Percentiles rank a stretch among this genome's conserved stretches.
phyloP scores from a whole-genome alignment of 2,797 vertebrate species.

The Ara ararauna region DNA sequence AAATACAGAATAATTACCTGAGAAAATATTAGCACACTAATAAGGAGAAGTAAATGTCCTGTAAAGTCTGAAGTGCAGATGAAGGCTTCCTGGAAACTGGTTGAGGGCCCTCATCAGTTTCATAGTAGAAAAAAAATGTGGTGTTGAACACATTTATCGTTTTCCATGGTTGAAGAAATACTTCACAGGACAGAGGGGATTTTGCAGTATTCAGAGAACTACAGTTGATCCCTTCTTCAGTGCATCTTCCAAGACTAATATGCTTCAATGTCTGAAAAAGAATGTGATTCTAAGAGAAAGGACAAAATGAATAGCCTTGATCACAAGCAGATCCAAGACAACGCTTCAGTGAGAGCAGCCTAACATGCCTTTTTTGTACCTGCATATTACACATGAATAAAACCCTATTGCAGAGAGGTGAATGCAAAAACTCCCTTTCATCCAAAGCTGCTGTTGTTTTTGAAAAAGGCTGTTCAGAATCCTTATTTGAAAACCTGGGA shows the following conservation, averaged over 20 bases:
- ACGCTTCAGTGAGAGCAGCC: background rate
- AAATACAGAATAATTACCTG: background rate
- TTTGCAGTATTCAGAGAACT: background rate
- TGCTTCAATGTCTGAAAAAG: background rate
- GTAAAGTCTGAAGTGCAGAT: background rate
- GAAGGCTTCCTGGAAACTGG: background rate
- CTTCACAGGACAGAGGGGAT: background rate
- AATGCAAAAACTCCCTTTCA: background rate
- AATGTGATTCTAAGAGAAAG: background rate
- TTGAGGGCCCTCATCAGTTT: background rate
- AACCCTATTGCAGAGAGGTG: background rate
- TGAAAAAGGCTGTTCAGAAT: background rate
- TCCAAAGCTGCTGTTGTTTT: background rate
- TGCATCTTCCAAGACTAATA: background rate
- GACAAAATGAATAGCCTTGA: background rate
- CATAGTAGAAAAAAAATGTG: background rate
- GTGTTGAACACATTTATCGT: background rate
- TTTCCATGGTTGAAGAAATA: background rate
- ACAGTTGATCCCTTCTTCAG: background rate
- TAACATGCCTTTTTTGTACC: background rate
- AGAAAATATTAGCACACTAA: background rate
- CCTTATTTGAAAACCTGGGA: background rate
- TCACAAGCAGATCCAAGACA: background rate
- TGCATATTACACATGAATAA: background rate
- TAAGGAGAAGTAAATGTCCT: background rate